Conservation (phyloP, 2,888 invertebrate species). For the Ellobium chinense region DNA sequence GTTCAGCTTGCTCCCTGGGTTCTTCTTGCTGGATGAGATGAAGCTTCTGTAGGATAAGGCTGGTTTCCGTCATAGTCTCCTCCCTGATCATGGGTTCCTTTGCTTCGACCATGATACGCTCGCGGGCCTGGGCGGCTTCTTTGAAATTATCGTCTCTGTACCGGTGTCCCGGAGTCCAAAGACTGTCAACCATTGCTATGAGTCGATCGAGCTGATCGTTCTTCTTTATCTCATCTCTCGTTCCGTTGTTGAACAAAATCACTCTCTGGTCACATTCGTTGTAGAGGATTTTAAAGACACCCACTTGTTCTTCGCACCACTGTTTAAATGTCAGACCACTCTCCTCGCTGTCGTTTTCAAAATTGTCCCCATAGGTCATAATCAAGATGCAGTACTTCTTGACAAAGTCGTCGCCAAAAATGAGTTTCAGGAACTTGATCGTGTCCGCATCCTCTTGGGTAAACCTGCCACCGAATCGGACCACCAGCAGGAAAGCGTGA, state of each 20-base stretch:
- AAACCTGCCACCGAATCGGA: not conserved
- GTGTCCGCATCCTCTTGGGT: not conserved
- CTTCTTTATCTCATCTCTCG: not conserved
- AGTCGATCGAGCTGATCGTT: not conserved
- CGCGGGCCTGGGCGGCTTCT: not conserved
- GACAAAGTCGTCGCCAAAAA: constrained; percentile 19
- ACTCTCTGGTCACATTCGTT: not conserved
- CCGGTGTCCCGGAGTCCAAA: not conserved
- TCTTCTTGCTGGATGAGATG: not conserved
- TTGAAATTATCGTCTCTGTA: constrained; percentile 10
- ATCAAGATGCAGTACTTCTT: constrained; percentile 1
- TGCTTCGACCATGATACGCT: not conserved
- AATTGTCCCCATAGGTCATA: not conserved
- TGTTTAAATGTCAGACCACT: not conserved
- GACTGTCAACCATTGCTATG: not conserved
- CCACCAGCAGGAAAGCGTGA: constrained; percentile 9
- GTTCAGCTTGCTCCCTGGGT: not conserved
- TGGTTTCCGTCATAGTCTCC: constrained; percentile 6
- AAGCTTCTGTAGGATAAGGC: constrained; percentile 20
- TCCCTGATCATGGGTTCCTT: not conserved
- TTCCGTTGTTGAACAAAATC: constrained; percentile 10
- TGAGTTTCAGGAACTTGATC: not conserved
- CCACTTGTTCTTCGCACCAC: not conserved
- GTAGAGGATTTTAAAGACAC: not conserved
- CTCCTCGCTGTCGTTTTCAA: not conserved